Percentiles rank a stretch among this genome's conserved stretches.
Conservation (phyloP, 2,113 vertebrate genomes). For the Raja brachyura region DNA sequence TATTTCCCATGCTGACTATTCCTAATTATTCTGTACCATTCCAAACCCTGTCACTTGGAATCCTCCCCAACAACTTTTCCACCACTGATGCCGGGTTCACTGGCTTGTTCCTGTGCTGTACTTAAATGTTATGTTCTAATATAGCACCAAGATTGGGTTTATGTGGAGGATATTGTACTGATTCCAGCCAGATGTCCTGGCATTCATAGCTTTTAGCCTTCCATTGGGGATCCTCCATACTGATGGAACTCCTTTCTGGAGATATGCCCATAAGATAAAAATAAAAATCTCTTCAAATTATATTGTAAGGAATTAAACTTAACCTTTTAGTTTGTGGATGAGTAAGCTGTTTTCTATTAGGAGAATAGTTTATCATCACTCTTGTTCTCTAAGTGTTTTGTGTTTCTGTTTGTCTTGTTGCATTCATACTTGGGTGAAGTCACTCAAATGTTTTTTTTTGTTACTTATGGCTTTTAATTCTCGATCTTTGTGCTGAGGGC, state of each 20-base stretch:
- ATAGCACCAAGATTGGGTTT: conserved; percentile 13
- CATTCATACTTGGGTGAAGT: background rate
- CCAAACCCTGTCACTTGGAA: no score
- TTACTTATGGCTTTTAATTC: background rate
- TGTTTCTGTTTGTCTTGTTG: background rate
- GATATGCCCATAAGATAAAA: background rate
- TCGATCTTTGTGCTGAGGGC: background rate
- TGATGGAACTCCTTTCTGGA: background rate
- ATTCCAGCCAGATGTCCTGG: conserved; percentile 15
- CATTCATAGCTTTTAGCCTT: background rate
- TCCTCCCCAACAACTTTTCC: no score
- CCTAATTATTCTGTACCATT: no score
- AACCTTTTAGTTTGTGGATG: background rate
- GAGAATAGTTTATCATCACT: background rate
- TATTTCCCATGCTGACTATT: no score
- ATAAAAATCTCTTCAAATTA: background rate
- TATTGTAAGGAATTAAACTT: background rate
- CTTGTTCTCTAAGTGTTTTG: background rate
- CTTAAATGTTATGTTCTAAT: background rate
- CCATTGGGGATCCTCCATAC: background rate
- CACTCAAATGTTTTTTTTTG: background rate
- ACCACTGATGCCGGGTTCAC: no score
- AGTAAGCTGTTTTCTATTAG: background rate
- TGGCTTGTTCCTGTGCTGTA: no score
- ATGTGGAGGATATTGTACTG: background rate